Evolutionary conservation across 2,888 invertebrate species (phyloP).

Genomic region (Bellardia bayeri): DNA sequence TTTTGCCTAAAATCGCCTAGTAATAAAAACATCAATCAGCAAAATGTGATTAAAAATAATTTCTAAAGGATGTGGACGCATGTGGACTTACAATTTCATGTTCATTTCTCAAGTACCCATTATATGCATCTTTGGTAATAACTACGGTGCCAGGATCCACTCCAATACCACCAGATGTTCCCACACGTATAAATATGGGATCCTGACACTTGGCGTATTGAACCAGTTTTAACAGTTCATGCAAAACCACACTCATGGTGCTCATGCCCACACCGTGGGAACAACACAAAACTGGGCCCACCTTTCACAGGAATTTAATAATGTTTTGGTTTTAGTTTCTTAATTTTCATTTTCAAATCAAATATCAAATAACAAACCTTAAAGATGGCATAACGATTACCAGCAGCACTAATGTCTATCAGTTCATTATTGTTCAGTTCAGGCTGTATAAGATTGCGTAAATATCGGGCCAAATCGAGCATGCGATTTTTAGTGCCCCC

Average conservation of each 20-base stretch:
- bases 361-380: constrained; percentile 87
- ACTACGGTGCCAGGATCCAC: constrained; percentile 96
- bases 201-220: constrained; percentile 94
- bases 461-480: constrained; percentile 93
- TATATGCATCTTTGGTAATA: constrained; percentile 95
- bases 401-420: constrained; percentile 93
- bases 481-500: constrained; percentile 96
- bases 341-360: background rate
- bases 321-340: background rate
- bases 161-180: constrained; percentile 97
- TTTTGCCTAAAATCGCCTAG: constrained; percentile 93
- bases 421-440: constrained; percentile 92
- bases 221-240: constrained; percentile 97
- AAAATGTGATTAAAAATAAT: too few relatives aligned
- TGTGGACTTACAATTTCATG: constrained; percentile 90
- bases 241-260: constrained; percentile 97
- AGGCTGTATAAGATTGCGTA: constrained; percentile 92
- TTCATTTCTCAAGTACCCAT: constrained; percentile 91
- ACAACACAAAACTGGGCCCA: constrained; percentile 82
- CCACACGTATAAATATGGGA: constrained; percentile 96
- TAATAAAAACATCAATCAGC: background rate
- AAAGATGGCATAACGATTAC: constrained; percentile 96
- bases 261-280: constrained; percentile 98
- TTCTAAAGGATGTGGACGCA: too few relatives aligned
- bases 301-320: constrained; percentile 70